Base-by-base conservation (phyloP, 1,140 invertebrate species). In the Drosophila miranda region DNA sequence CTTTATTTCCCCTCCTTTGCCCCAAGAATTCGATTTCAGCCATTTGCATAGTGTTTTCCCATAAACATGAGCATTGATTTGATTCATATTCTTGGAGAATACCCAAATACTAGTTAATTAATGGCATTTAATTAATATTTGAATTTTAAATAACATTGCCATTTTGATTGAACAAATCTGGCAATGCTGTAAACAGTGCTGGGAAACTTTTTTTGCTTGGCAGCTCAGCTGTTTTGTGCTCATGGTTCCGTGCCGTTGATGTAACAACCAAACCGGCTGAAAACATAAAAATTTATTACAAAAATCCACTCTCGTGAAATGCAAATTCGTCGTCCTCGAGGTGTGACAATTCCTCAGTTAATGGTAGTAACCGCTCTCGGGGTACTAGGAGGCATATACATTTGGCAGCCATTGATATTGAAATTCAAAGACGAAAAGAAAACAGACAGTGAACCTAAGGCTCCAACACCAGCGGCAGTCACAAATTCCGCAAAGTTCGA, bases 251-350 rank as follows among this genome's bases (percentile, higher is more conserved):
- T 23, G 21, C 21, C 21, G 21, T 23, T 23, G 21, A 23, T 23
- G 23, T 23, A 23, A 23, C 23, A 23, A 23, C 21, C 21, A 49
- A 75, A 75, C 70, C 71, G 72, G 72, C 51, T 26, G 14, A 49
- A 63, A 42, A n/a, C 30, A 26, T 52, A 19, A 52, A 48, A 13
- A 72, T 46, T 72, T 74, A 52, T 4, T 45, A 71, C 21, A 8
- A 23, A 11, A 13, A 45, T 8, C 23, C 5, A 41, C 34, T 30
- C 0, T 26, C 53, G 43, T 81, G 80, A 48, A 51, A 91, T 91
- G 91, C 89, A 87, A 81, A 91, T 91, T 62, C 90, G 90, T 70
- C 87, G 90, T 55, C 91, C 91, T 14, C 74, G 71, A 6, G 91
- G 91, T 64, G 61, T 91, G 6, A 90, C 90, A 68, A 66, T 84